Evolutionary conservation across 2,888 invertebrate genomes (phyloP), one percentile per base, ranked within the genome.

Genomic region (Athalia rosae): DNA sequence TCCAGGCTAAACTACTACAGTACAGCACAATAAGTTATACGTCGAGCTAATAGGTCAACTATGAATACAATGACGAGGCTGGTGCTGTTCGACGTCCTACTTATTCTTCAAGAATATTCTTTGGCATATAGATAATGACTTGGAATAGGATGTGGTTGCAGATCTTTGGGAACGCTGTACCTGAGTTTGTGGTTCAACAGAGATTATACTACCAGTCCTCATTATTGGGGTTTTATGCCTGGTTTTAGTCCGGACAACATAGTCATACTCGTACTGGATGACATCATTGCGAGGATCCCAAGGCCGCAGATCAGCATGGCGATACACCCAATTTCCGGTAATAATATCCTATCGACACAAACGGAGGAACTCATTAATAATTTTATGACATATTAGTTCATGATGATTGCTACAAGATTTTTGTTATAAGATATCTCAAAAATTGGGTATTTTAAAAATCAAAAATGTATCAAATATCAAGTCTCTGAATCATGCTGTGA

Each of bases 201-300:
- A 94, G 78, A 94, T 92, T 80, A 95, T 93, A 87, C 95, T 95
- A 69, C 93, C 92, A 50, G 94, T 93, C 80, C 95, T 92, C 84
- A 95, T 94, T 85, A 95, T 93, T 64, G 95, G 94, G 41, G 95
- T 94, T 82, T 93, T 93, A 88, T 95, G 95, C 77, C 93, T 92
- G 6, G 95, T 95, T 88, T 95, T 94, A 0, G 97, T 96, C 77
- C 94, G 92, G 58, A 98, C 94, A 71, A 94, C 91, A 88, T 94
- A 98, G 76, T 96, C 93, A 5, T 93, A 93, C 88, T 98, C 98
- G 88, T 95, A 98, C 87, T 98, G 98, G 80, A 95, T 91, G 43
- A 96, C 89, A 89, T 98, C 98, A 81, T 97, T 96, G 77, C 94
- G 92, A 0, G 94, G 92, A 90, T 97, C 96, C 98, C 98, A 98